phyloP scores from a whole-genome alignment of 2,797 vertebrate species.

The Enteromius thamalakanensis region DNA sequence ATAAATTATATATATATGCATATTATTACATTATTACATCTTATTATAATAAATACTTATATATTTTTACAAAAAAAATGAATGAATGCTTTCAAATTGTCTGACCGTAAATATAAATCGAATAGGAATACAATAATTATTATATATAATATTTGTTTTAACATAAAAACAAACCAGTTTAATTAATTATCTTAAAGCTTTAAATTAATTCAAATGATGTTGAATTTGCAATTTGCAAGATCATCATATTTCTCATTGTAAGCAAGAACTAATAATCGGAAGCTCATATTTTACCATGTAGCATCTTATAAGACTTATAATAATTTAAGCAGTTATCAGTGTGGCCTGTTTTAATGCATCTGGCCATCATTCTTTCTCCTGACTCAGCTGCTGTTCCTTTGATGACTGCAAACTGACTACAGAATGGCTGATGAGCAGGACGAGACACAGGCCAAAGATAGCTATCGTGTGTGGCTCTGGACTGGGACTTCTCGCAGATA shows the following conservation, averaged over 20 bases:
- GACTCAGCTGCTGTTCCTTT: constrained; percentile 73
- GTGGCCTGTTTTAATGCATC: neutral
- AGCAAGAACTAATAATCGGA: neutral
- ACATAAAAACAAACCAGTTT: neutral
- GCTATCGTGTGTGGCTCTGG: constrained; percentile 75
- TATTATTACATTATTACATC: neutral
- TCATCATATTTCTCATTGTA: neutral
- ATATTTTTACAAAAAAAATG: neutral
- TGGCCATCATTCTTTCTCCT: constrained; percentile 4
- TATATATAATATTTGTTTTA: neutral
- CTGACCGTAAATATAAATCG: neutral
- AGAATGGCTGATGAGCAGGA: constrained; percentile 75
- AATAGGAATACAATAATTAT: neutral
- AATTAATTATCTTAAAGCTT: neutral
- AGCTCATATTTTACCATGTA: neutral
- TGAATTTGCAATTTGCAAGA: neutral
- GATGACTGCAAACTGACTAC: constrained; percentile 74
- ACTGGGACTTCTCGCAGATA: constrained; percentile 70
- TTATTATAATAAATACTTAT: neutral
- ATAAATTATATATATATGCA: neutral
- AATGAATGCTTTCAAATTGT: neutral
- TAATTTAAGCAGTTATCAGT: neutral
- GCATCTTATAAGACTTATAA: neutral
- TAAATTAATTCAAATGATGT: neutral
- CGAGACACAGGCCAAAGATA: constrained; percentile 70